phyloP scores from a whole-genome alignment of 1,140 invertebrate genomes.

The Drosophila virilis region DNA sequence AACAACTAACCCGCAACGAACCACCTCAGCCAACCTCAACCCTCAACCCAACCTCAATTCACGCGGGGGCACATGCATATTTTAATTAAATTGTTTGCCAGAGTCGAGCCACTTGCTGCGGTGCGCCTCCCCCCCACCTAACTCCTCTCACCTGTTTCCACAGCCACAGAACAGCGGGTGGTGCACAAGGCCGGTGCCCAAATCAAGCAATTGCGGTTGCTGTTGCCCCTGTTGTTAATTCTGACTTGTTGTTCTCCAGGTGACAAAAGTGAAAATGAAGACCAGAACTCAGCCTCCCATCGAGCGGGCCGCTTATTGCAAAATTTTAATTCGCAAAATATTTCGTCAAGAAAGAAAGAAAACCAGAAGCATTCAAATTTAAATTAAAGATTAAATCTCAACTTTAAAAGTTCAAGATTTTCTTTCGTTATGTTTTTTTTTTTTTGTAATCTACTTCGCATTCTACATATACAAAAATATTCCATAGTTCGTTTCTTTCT shows the following conservation, averaged over 20 bases:
- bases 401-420: too few species aligned
- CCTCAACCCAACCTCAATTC: constrained; percentile 15
- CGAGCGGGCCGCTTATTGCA: neutral
- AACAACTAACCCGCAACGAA: neutral
- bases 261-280: constrained; percentile 27
- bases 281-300: neutral
- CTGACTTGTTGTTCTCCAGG: neutral
- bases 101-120: constrained; percentile 27
- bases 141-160: too few species aligned
- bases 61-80: constrained; percentile 66
- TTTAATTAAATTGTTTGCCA: constrained; percentile 79
- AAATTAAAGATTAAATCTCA: too few species aligned
- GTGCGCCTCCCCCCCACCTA: too few species aligned
- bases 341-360: too few species aligned
- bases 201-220: constrained; percentile 16
- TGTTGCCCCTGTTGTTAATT: neutral
- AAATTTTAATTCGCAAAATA: neutral
- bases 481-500: too few species aligned
- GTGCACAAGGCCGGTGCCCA: constrained; percentile 10
- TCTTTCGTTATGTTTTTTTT: too few species aligned
- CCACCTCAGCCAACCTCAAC: constrained; percentile 27
- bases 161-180: constrained; percentile 5
- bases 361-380: too few species aligned
- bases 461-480: too few species aligned
- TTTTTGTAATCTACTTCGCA: too few species aligned